Evolutionary conservation across 2,888 invertebrate species (phyloP), one percentile per base, ranked within the genome.

Genomic region (Elysia crispata): DNA sequence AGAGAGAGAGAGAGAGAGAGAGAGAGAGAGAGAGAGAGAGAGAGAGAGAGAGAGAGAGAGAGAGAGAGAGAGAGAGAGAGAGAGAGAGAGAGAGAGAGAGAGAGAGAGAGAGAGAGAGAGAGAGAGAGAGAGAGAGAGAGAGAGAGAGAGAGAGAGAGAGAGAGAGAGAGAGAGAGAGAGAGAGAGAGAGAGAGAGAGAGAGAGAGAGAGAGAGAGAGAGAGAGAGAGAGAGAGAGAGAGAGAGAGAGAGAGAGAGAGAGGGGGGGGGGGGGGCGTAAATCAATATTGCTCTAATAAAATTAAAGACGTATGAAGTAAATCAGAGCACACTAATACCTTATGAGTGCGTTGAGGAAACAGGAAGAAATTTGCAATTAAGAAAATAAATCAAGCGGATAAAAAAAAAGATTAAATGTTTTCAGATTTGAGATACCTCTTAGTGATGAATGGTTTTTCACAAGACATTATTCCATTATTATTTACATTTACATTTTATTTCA

Each of bases 231-330:
- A 54, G 57, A 23, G 23, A 73, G 60, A 60, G 75, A 75, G 75
- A 75, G 75, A 75, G 60, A 75, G 75, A 75, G 75, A 41, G 62
- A 31, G 75, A 75, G 75, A 75, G 75, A 75, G 60, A 75, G 62
- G 60, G 0, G 23, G 75, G 28, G 41, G 30, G 30, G 30, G n/a
- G 8, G 15, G n/a, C n/a, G n/a, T n/a, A n/a, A n/a, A n/a, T n/a
- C n/a, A n/a, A n/a, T n/a, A n/a, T n/a, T n/a, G n/a, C n/a, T n/a
- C n/a, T n/a, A n/a, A n/a, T n/a, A n/a, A n/a, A n/a, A n/a, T n/a
- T n/a, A n/a, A n/a, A n/a, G n/a, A n/a, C n/a, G n/a, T n/a, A n/a
- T n/a, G n/a, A n/a, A n/a, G n/a, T n/a, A n/a, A n/a, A n/a, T n/a
- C n/a, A n/a, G n/a, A n/a, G n/a, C n/a, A n/a, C n/a, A n/a, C n/a